Evolutionary conservation across 1,140 invertebrate genomes (phyloP).

Genomic region (Glossosoma conforme): DNA sequence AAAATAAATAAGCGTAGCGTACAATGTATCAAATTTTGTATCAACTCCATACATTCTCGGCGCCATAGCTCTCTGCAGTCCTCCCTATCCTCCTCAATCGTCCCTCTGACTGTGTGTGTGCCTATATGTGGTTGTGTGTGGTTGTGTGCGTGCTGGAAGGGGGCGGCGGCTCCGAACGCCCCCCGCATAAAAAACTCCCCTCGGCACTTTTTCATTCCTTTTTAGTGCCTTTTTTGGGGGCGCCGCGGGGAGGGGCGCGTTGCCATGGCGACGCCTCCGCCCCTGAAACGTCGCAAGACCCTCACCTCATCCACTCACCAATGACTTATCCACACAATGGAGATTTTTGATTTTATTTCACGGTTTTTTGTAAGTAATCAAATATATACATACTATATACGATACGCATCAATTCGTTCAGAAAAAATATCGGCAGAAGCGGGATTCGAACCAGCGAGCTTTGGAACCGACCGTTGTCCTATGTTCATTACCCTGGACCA

Average conservation of each 20-base stretch:
- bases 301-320: not conserved
- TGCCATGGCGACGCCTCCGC: slow-evolving; percentile 19
- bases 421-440: not conserved
- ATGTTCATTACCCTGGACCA: no score
- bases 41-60: no score
- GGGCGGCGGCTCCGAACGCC: not conserved
- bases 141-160: not conserved
- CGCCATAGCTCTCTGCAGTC: no score
- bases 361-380: not conserved
- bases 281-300: not conserved
- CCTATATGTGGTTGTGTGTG: not conserved
- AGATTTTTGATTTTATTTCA: slow-evolving; percentile 1
- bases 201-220: slow-evolving; percentile 25
- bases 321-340: slow-evolving; percentile 3
- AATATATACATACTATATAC: not conserved
- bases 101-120: no score
- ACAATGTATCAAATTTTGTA: no score
- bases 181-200: slow-evolving; percentile 23
- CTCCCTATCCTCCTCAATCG: no score
- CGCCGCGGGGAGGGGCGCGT: slow-evolving; percentile 8
- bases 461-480: not conserved
- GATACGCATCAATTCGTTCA: not conserved
- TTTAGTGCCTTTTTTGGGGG: slow-evolving; percentile 25
- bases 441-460: not conserved
- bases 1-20: no score